Evolutionary conservation across 2,888 invertebrate species (phyloP), one percentile per base, ranked within the genome.

Genomic region (Sthenelais limicola): DNA sequence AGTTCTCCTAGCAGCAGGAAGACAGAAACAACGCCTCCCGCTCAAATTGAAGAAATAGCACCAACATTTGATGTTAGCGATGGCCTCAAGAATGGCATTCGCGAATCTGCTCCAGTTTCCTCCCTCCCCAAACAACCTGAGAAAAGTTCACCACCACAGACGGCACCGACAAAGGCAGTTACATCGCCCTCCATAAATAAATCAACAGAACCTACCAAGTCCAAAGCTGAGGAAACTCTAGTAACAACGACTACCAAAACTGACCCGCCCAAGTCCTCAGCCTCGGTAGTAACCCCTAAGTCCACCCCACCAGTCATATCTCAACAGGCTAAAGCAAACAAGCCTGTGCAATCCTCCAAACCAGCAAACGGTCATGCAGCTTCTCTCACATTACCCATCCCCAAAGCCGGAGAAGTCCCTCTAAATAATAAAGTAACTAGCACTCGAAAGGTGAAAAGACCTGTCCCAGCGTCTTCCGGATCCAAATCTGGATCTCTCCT

Each of bases 401-500:
- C 62, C 5, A 62, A 62, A 21, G 62, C 62, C 26, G 62, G 62
- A 24, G 62, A 62, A 24, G 62, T 62, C 9, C 35, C 38, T 18
- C 62, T 62, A 21, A 62, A 62, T 24, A 62, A 62, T 43, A 62
- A 62, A 43, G 26, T 24, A 2, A 28, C 24, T 5, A 28, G 18
- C 1, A 43, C 21, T 56, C 38, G 38, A 21, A 70, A 54, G 54
- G 21, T 5, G 2, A 33, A 33, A 26, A 30, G 47, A n/a, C 56
- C 43, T 7, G 21, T 30, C 1, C 26, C 28, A 28, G 24, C 47
- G 1, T n/a, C 24, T 1, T 9, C 18, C 9, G n/a, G n/a, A n/a
- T 21, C 21, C 3, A 66, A 72, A 0, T 76, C 79, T 3, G 79
- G 79, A 0, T 73, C 48, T 30, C 52, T 79, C 43, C 76, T 78